These are phyloP conservation scores for Bufotes viridis DNA, from an alignment of 2,797 vertebrate genomes.

Conservation along the genomic window DNA sequence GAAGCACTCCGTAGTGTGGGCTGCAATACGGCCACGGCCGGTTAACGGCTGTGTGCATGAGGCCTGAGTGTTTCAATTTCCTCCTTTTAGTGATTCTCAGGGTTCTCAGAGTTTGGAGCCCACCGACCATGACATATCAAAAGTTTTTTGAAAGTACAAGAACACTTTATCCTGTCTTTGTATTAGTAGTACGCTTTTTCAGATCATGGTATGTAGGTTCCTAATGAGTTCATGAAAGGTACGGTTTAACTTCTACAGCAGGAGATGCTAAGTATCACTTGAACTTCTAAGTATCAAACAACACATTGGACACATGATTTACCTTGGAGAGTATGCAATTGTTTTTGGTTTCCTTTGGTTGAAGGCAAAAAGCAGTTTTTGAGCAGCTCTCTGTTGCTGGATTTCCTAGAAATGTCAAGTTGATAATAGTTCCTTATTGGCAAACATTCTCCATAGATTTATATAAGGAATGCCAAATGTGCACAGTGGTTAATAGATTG, in stretches of 20 bases:
- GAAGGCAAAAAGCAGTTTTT: slow-evolving; percentile 97
- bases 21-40: no score
- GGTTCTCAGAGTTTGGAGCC: no score
- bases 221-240: not conserved
- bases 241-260: not conserved
- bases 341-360: slow-evolving; percentile 97
- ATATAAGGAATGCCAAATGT: not conserved
- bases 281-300: not conserved
- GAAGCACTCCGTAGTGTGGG: no score
- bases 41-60: no score
- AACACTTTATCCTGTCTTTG: no score
- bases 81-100: no score
- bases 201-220: not conserved
- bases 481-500: not conserved
- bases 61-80: no score
- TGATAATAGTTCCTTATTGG: not conserved
- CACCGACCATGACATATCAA: no score
- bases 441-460: no score
- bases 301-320: slow-evolving; percentile 9
- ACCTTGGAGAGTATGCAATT: slow-evolving; percentile 96
- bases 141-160: no score
- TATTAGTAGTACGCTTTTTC: no score
- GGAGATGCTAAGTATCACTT: not conserved
- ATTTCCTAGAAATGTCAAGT: slow-evolving; percentile 84
- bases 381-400: slow-evolving; percentile 96